Base-by-base conservation (phyloP, 2,888 invertebrate species). In the Pyrgus malvae region DNA sequence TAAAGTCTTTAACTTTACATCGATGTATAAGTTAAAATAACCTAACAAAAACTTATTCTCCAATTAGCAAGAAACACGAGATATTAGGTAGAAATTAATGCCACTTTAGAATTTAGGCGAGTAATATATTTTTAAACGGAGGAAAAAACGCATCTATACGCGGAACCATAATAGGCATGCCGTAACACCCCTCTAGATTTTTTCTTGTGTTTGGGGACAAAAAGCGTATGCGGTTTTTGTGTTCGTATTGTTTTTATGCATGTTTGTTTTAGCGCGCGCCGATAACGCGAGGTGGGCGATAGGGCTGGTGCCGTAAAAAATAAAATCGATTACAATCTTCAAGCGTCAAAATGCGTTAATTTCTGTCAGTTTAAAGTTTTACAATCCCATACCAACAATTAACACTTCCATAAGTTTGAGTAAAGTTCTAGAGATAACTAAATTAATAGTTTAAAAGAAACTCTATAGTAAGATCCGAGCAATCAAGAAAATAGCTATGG, bases 211-310 rank as follows among this genome's bases (percentile, higher is more conserved):
- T 77, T 74, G 70, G 67, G 70, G 76, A 81, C 76, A 83, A 74
- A 81, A 83, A 77, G 62, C 59, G 51, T 69, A 65, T 74, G 78
- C 65, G 73, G 83, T 85, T 85, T 85, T 84, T 84, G 70, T 80
- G 68, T 64, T 29, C 59, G 59, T 61, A 61, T 65, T 58, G 73
- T 78, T 81, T 86, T 84, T 86, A 67, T 81, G 64, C 48, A 56
- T 85, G 77, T 87, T 86, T 86, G 76, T 78, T 78, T 84, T 82
- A 80, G 78, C 83, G 77, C 78, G 76, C 70, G 78, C 70, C 75
- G 79, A 79, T 84, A 80, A 75, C 67, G 69, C 62, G 67, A 58
- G 56, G 58, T 46, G 60, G 48, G 58, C 66, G 60, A 50, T 65
- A 66, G 67, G 61, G 64, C 7, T 51, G 44, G 25, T 14, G 21